Percentiles rank a stretch among this genome's conserved stretches.
Evolutionary conservation across 2,888 invertebrate species (phyloP).

Genomic region (Orthonevra nobilis): DNA sequence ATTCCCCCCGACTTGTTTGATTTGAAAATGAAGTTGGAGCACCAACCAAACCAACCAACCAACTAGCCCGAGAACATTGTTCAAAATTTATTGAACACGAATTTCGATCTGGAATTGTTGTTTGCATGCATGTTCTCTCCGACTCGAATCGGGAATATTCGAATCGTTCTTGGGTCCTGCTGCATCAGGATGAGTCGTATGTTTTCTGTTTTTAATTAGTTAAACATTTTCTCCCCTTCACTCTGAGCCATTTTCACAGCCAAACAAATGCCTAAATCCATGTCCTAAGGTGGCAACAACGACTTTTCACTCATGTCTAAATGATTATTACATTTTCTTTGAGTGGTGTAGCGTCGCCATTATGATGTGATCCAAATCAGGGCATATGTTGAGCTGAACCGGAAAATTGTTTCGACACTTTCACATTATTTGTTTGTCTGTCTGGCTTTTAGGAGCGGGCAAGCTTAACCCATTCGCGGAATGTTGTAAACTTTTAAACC

Average conservation of each 20-base stretch:
- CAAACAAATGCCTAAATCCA: not conserved
- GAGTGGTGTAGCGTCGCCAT: conserved; percentile 26
- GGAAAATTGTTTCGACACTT: conserved; percentile 60
- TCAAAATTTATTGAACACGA: conserved; percentile 72
- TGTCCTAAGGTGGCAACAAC: conserved; percentile 41
- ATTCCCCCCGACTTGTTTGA: conserved; percentile 16
- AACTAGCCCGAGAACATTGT: conserved; percentile 39
- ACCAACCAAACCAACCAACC: conserved; percentile 9
- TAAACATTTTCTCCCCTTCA: conserved; percentile 31
- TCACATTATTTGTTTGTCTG: conserved; percentile 31
- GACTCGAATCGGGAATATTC: too few species aligned
- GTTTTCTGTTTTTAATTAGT: conserved; percentile 63
- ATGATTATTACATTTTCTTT: conserved; percentile 44
- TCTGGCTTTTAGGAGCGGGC: not conserved
- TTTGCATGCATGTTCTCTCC: conserved; percentile 44
- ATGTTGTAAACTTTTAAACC: too few species aligned
- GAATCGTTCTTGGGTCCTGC: conserved; percentile 7
- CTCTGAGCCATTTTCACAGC: not conserved
- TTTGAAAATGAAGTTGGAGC: conserved; percentile 42
- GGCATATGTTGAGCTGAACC: conserved; percentile 28
- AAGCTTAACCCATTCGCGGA: conserved; percentile 31
- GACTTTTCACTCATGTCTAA: conserved; percentile 52
- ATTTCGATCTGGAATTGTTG: conserved; percentile 69
- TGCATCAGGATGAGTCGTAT: conserved; percentile 38
- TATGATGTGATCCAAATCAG: conserved; percentile 31